These are phyloP conservation scores for Bombus breviceps DNA, from an alignment of 1,140 invertebrate genomes.

Conservation along the genomic window DNA sequence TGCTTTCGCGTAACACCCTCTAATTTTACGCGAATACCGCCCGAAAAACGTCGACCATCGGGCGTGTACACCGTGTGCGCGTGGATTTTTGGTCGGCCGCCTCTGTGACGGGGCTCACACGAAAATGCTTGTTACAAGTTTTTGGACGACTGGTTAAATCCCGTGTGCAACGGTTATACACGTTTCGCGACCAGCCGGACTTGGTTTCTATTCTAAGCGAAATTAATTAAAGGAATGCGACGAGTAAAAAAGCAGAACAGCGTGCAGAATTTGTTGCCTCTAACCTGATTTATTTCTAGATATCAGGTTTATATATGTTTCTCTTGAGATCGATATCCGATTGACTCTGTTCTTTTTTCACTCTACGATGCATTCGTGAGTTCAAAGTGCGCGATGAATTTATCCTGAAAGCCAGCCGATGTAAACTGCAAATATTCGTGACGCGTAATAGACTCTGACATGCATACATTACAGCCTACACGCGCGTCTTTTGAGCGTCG, in stretches of 20 bases:
- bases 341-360: background rate
- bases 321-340: no score
- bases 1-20: conserved; percentile 16
- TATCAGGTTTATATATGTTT: background rate
- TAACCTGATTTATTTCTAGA: background rate
- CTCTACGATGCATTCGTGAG: no score
- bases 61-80: no score
- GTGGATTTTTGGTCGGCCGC: conserved; percentile 6
- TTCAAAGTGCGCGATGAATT: conserved; percentile 18
- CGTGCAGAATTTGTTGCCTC: background rate
- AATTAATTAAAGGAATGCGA: conserved; percentile 15
- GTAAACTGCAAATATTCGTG: conserved; percentile 47
- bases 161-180: background rate
- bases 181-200: background rate
- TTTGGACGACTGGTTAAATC: conserved; percentile 14
- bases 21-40: conserved; percentile 30
- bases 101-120: background rate
- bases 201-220: background rate
- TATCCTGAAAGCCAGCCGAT: background rate
- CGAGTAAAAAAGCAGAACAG: background rate
- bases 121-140: conserved; percentile 26
- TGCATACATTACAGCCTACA: conserved; percentile 4
- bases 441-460: conserved; percentile 12
- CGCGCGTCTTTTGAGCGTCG: conserved; percentile 28
- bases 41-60: conserved; percentile 20